These are phyloP conservation scores for Pangasius mekongensis DNA, from an alignment of 2,797 vertebrate genomes.

Conservation along the genomic window DNA sequence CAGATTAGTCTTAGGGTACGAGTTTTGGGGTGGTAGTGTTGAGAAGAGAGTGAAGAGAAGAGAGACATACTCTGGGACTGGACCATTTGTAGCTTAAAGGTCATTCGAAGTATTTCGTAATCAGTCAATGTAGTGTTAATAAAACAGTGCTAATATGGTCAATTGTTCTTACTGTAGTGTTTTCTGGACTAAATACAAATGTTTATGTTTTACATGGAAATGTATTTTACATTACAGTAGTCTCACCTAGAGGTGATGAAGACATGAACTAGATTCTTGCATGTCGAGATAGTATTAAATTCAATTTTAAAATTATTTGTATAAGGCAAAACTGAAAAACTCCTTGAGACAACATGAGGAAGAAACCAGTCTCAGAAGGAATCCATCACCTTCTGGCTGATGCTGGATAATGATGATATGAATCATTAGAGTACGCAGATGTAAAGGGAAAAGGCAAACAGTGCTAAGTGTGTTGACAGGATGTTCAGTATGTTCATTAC, in stretches of 20 bases:
- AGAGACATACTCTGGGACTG: not conserved
- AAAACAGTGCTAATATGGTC: not conserved
- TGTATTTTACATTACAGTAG: not conserved
- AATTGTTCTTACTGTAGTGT: not conserved
- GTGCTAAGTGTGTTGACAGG: not conserved
- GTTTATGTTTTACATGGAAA: conserved; percentile 1
- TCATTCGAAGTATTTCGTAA: not conserved
- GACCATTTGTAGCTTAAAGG: not conserved
- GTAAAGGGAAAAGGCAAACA: not conserved
- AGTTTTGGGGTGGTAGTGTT: not conserved
- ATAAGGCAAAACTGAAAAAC: not conserved
- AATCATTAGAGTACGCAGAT: not conserved
- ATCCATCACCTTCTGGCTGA: not conserved
- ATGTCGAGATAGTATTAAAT: not conserved
- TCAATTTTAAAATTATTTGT: not conserved
- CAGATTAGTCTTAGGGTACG: not conserved
- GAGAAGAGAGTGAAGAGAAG: not conserved
- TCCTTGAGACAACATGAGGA: not conserved
- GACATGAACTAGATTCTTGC: no score
- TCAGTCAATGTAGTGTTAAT: not conserved
- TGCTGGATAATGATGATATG: not conserved
- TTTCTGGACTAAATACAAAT: not conserved
- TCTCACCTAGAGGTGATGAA: not conserved
- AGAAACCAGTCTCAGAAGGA: not conserved
- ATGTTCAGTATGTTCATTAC: not conserved